Conservation (phyloP, 2,888 invertebrate genomes). For the Fragum fragum region DNA sequence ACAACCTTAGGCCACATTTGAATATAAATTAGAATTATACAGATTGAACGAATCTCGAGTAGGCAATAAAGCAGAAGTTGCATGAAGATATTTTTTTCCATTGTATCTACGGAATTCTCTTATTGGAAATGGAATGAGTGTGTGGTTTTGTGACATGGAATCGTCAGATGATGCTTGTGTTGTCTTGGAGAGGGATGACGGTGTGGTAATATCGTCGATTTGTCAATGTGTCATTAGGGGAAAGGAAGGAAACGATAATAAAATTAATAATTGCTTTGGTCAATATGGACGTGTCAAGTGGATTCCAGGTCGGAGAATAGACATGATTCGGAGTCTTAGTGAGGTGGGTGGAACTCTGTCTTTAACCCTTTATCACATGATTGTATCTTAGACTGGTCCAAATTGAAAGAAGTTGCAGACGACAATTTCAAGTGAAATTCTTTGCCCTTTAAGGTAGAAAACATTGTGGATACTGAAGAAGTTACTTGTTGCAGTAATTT, state of each 20-base stretch:
- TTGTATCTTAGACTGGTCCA: too few species aligned
- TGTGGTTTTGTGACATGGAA: conserved; percentile 25
- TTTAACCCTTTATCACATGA: not conserved
- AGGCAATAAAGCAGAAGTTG: not conserved
- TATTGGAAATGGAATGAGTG: conserved; percentile 28
- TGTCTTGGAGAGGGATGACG: conserved; percentile 24
- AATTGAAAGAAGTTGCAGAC: too few species aligned
- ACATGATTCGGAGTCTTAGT: conserved; percentile 52
- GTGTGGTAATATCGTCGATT: not conserved
- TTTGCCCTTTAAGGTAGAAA: too few species aligned
- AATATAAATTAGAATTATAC: conserved; percentile 26
- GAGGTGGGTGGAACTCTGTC: conserved; percentile 32
- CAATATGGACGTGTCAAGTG: conserved; percentile 24
- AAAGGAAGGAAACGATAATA: conserved; percentile 16
- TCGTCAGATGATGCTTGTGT: conserved; percentile 18
- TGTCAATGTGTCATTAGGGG: not conserved
- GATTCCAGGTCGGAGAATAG: conserved; percentile 7
- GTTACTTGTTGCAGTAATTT: too few species aligned
- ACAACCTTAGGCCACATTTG: conserved; percentile 8
- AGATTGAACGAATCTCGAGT: conserved; percentile 3
- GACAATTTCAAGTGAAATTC: too few species aligned
- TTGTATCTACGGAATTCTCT: not conserved
- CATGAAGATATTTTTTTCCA: not conserved
- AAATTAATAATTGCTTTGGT: conserved; percentile 15
- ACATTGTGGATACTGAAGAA: not conserved